Conservation (phyloP, 2,888 invertebrate species). For the Platerodrilus igneus region DNA sequence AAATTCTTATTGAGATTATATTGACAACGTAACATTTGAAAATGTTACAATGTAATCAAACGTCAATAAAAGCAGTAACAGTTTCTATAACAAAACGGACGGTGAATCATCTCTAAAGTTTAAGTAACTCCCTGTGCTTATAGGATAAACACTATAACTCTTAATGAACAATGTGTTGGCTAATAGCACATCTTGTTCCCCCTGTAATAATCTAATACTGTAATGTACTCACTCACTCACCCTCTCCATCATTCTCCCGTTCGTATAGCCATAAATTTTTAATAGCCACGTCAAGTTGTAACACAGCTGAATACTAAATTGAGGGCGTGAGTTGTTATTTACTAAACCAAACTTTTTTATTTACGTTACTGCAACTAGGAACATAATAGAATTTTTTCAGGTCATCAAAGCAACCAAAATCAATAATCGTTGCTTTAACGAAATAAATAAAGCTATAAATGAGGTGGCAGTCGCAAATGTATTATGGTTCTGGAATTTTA, state of each 20-base stretch:
- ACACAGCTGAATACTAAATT: slow-evolving; percentile 15
- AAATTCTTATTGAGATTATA: too few species aligned
- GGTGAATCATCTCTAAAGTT: slow-evolving; percentile 38
- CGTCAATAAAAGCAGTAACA: too few species aligned
- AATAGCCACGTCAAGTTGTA: slow-evolving; percentile 4
- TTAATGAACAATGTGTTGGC: slow-evolving; percentile 41
- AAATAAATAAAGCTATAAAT: slow-evolving; percentile 43
- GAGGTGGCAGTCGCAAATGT: slow-evolving; percentile 37
- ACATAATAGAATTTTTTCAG: background rate
- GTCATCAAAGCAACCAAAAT: background rate
- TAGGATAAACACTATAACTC: slow-evolving; percentile 34
- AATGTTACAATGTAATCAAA: too few species aligned
- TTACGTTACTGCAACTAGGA: slow-evolving; percentile 1
- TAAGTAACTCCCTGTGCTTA: slow-evolving; percentile 37
- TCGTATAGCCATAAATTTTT: slow-evolving; percentile 14
- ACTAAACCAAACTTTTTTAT: background rate
- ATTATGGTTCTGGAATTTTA: slow-evolving; percentile 37
- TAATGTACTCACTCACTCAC: slow-evolving; percentile 10
- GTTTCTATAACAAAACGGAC: too few species aligned
- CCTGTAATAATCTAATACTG: slow-evolving; percentile 31
- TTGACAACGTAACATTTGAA: too few species aligned
- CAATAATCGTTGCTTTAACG: slow-evolving; percentile 14
- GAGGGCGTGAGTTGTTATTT: slow-evolving; percentile 8
- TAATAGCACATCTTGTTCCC: slow-evolving; percentile 37
- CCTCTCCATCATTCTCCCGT: slow-evolving; percentile 6